Percentiles rank a stretch among this genome's conserved stretches.
phyloP scores from a whole-genome alignment of 2,888 invertebrate species.

The Creontiades dilutus region DNA sequence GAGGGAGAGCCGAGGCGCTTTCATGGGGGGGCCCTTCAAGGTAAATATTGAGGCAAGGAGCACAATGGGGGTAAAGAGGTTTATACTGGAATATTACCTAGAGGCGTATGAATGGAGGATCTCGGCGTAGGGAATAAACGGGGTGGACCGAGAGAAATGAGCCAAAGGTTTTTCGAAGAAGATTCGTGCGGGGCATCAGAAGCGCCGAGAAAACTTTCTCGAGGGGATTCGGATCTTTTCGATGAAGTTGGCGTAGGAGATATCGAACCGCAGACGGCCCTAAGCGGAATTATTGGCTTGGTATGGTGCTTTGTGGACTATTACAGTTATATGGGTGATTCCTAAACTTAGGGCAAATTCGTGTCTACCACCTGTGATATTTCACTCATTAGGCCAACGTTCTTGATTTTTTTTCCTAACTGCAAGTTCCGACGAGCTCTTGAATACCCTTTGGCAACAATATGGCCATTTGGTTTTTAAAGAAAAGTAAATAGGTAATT shows the following conservation, averaged over 20 bases:
- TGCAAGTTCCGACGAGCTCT: too few species aligned
- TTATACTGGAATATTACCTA: slow-evolving; percentile 33
- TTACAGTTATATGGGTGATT: too few species aligned
- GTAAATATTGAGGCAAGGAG: slow-evolving; percentile 43
- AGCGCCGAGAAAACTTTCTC: not conserved
- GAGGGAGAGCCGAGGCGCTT: not conserved
- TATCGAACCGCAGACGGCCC: too few species aligned
- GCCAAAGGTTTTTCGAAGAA: not conserved
- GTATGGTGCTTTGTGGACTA: too few species aligned
- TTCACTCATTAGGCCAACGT: too few species aligned
- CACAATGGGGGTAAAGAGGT: slow-evolving; percentile 51
- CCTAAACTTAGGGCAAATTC: too few species aligned
- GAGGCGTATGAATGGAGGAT: slow-evolving; percentile 27
- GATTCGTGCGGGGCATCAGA: not conserved
- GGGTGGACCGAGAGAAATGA: slow-evolving; percentile 21
- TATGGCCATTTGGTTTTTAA: too few species aligned
- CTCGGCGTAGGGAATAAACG: not conserved
- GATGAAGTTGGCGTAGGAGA: not conserved
- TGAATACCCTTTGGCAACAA: too few species aligned
- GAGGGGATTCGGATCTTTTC: not conserved
- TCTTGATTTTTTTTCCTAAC: too few species aligned
- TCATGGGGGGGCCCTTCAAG: slow-evolving; percentile 4
- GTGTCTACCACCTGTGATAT: too few species aligned
- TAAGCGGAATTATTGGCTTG: too few species aligned
- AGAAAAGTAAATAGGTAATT: too few species aligned